Conservation (phyloP, 2,797 vertebrate genomes). For the Nothura maculosa region DNA sequence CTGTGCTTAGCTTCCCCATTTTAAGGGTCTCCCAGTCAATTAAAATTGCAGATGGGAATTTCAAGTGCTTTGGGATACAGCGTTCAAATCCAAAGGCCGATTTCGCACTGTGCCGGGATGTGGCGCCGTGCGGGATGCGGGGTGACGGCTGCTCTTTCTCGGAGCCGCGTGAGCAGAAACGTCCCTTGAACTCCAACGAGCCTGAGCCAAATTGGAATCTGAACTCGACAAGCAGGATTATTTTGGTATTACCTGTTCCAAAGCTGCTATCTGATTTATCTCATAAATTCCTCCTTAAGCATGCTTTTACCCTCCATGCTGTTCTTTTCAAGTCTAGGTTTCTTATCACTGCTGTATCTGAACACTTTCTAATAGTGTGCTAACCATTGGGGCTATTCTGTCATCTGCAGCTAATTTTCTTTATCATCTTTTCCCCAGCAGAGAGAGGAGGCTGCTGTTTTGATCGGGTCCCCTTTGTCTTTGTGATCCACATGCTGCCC, state of each 20-base stretch:
- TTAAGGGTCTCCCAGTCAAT: conserved; percentile 19
- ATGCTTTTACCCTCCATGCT: background rate
- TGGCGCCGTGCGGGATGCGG: rapidly evolving
- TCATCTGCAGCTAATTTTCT: background rate
- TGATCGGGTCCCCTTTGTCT: background rate
- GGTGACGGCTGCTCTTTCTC: rapidly evolving
- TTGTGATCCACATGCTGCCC: background rate
- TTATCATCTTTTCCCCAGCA: background rate
- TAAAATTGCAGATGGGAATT: conserved; percentile 35
- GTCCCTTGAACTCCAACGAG: rapidly evolving
- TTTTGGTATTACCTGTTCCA: background rate
- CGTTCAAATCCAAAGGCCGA: background rate
- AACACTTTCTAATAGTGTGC: background rate
- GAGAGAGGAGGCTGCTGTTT: background rate
- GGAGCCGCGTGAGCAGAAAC: rapidly evolving
- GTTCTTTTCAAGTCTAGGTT: background rate
- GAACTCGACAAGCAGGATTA: background rate
- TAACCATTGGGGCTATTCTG: background rate
- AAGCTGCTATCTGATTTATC: background rate
- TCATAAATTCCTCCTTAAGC: background rate
- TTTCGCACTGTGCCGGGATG: background rate
- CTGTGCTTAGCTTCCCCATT: conserved; percentile 23
- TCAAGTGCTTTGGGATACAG: background rate
- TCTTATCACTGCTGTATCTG: background rate
- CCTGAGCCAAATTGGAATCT: background rate